Percentiles rank a stretch among this genome's conserved stretches.
Conservation (phyloP, 1,140 invertebrate genomes). For the Drosophila pseudoobscura region DNA sequence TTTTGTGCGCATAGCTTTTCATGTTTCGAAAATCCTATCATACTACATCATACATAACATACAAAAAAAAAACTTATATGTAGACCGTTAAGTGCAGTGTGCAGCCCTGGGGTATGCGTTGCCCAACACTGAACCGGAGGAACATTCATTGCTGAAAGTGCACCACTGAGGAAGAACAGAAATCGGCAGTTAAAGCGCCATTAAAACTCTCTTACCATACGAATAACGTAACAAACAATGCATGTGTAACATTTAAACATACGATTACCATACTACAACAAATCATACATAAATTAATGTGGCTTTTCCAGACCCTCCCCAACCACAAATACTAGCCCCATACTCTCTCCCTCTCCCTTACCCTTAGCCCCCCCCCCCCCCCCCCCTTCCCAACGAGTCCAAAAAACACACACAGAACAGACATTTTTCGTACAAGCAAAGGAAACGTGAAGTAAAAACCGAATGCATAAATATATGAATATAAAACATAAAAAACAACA, state of each 20-base stretch:
- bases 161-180: neutral
- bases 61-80: constrained; percentile 12
- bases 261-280: constrained; percentile 41
- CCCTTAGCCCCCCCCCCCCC: neutral
- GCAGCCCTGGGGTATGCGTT: constrained; percentile 38
- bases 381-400: neutral
- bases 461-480: constrained; percentile 71
- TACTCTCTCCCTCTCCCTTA: constrained; percentile 15
- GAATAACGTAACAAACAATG: constrained; percentile 30
- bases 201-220: constrained; percentile 40
- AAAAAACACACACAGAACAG: constrained; percentile 6
- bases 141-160: constrained; percentile 30
- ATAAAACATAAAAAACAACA: constrained; percentile 52
- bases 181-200: constrained; percentile 48
- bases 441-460: constrained; percentile 41
- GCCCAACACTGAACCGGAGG: constrained; percentile 24
- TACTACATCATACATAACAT: constrained; percentile 3
- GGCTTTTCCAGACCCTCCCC: constrained; percentile 9
- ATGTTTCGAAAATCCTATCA: constrained; percentile 58
- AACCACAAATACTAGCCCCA: neutral
- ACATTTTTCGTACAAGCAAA: constrained; percentile 58
- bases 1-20: constrained; percentile 40
- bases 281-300: constrained; percentile 40
- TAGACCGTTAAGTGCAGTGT: constrained; percentile 12
- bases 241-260: constrained; percentile 37